A percentile compares a stretch with the other conserved stretches of the same genome.
Conservation (phyloP, 2,113 vertebrate genomes). For the Cephalopterus ornatus region DNA sequence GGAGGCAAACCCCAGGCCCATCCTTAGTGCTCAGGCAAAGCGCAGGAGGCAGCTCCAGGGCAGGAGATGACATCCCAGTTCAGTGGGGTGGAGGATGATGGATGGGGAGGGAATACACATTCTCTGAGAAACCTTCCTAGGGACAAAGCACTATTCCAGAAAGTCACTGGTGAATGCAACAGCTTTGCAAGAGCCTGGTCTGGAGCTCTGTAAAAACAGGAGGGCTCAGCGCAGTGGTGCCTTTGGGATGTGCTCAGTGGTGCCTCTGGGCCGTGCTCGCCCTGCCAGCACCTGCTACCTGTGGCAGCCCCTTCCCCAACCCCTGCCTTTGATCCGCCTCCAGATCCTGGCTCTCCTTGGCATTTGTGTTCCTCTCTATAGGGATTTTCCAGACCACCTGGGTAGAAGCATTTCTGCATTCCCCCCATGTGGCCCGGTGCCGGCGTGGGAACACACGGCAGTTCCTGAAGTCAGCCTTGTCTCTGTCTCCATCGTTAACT, state of each 20-base stretch:
- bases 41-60: neutral
- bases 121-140: neutral
- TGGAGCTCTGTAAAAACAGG: neutral
- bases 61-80: neutral
- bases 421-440: fast-evolving
- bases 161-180: fast-evolving
- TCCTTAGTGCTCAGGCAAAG: neutral
- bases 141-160: neutral
- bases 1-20: neutral
- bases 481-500: neutral
- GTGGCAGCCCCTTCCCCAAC: slow-evolving; percentile 21
- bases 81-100: fast-evolving
- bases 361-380: fast-evolving
- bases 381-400: slow-evolving; percentile 60
- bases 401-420: neutral
- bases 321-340: neutral
- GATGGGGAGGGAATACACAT: neutral
- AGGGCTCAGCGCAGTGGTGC: neutral
- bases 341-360: neutral
- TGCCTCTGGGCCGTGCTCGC: neutral
- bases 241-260: neutral
- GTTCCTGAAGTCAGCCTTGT: neutral
- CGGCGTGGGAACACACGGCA: neutral
- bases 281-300: neutral
- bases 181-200: neutral